A percentile compares a stretch with the other conserved stretches of the same genome.
These are phyloP conservation scores for Abscondita cerata DNA, from an alignment of 2,888 invertebrate species.

Conservation along the genomic window DNA sequence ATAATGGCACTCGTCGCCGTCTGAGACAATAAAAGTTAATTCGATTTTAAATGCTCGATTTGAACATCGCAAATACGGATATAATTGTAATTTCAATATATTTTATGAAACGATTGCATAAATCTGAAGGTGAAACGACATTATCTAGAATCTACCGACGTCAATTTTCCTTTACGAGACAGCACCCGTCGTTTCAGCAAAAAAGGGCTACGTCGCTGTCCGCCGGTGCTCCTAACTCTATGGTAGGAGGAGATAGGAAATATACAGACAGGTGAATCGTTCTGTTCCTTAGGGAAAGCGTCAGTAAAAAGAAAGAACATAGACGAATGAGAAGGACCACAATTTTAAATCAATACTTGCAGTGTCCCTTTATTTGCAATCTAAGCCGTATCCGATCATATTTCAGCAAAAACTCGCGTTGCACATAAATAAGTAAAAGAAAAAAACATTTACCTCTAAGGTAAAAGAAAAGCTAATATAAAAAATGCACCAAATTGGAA, in stretches of 20 bases:
- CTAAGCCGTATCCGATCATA: slow-evolving; percentile 21
- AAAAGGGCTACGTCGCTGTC: slow-evolving; percentile 49
- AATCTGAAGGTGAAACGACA: slow-evolving; percentile 56
- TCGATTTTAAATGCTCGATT: no score
- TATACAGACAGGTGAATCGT: slow-evolving; percentile 60
- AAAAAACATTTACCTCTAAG: not conserved
- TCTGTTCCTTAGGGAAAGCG: slow-evolving; percentile 56
- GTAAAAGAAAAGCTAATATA: slow-evolving; percentile 18
- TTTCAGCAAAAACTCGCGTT: not conserved
- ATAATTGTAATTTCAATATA: slow-evolving; percentile 19
- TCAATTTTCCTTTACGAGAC: slow-evolving; percentile 52
- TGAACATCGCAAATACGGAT: not conserved
- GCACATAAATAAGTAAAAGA: not conserved
- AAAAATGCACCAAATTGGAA: slow-evolving; percentile 22
- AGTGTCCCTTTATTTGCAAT: slow-evolving; percentile 36
- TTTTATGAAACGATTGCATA: slow-evolving; percentile 51
- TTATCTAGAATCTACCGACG: slow-evolving; percentile 52
- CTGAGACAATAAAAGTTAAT: no score
- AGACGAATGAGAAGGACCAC: slow-evolving; percentile 55
- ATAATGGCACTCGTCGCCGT: no score
- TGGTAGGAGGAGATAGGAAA: slow-evolving; percentile 46
- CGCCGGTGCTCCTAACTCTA: slow-evolving; percentile 40
- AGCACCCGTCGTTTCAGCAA: slow-evolving; percentile 55
- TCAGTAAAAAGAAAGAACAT: slow-evolving; percentile 53
- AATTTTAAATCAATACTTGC: slow-evolving; percentile 58